Base-by-base conservation (phyloP, 1,140 invertebrate genomes). In the Drosophila lini region DNA sequence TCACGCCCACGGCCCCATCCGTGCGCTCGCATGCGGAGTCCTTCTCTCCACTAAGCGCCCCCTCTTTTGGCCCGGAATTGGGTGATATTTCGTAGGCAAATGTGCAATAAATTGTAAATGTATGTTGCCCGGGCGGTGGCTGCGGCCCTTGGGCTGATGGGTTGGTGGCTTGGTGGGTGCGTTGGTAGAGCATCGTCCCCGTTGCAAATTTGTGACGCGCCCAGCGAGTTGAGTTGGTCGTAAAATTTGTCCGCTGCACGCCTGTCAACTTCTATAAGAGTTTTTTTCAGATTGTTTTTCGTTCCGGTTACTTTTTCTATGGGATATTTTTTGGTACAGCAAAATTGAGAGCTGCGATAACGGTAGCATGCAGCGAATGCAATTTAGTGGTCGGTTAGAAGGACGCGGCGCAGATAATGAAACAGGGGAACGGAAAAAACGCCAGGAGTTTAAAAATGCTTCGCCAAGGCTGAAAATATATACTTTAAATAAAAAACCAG, bases 101-200 rank as follows among this genome's bases (percentile, higher is more conserved):
- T 89, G 84, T 89, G 84, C 84, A 89, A 89, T 89, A 89, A 89
- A 89, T 89, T 89, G 85, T 89, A 89, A 89, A 89, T 84, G 84
- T 85, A 80, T 89, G 84, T 75, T 62, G 50, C n/a, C 34, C 55
- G 58, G 40, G 16, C 38, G 42, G 52, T 42, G 41, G 61, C 45
- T 34, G 59, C 42, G 50, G 34, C 34, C 53, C 38, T 28, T 11
- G 42, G 47, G n/a, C 31, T 28, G 16, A 25, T 48, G 15, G 47
- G 25, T 31, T 28, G 34, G 28, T 44, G 52, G 44, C 22, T 48
- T 31, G 19, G 36, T 28, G 38, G 52, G 32, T 15, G 32, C 11
- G 16, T 19, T 31, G 44, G 36, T 16, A 6, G 60, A 48, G 45
- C 45, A 69, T 53, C 74, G 62, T 15, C 13, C 60, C 59, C 77